Evolutionary conservation across 2,113 vertebrate genomes (phyloP).

Genomic region (Mobula hypostoma): DNA sequence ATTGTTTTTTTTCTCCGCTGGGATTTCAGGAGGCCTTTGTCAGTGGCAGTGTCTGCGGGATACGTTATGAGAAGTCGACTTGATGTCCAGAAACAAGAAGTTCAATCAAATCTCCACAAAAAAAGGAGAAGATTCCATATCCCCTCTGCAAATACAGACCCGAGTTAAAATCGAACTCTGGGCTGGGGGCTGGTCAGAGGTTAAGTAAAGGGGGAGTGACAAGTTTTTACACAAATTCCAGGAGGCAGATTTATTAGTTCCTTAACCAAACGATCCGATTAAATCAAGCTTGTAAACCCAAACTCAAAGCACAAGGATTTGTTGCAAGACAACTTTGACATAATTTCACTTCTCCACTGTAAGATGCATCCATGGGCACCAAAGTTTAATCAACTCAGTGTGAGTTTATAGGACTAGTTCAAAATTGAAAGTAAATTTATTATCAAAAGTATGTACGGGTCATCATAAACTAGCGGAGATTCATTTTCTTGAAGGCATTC

Average conservation of each 20-base stretch:
- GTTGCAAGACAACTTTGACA: not conserved
- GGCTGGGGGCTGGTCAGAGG: not conserved
- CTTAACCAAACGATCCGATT: not conserved
- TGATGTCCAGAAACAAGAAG: not conserved
- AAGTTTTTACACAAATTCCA: not conserved
- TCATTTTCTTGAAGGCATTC: too few species aligned
- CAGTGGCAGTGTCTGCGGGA: not conserved
- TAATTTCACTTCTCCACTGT: not conserved
- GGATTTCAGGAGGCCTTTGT: not conserved
- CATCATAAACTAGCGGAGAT: too few species aligned
- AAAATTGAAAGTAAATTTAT: too few species aligned
- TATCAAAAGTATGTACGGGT: too few species aligned
- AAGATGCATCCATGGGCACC: not conserved
- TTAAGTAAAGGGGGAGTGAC: not conserved
- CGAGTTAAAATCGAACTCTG: not conserved
- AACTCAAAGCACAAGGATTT: not conserved
- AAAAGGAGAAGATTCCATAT: not conserved
- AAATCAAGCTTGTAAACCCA: not conserved
- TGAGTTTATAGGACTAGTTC: not conserved
- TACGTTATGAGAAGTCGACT: not conserved
- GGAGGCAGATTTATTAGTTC: not conserved
- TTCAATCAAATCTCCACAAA: not conserved
- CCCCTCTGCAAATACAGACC: not conserved
- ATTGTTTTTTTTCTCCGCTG: not conserved
- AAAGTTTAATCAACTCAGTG: not conserved